Evolutionary conservation across 2,888 invertebrate genomes (phyloP), one percentile per base, ranked within the genome.

Genomic region (Abscondita cerata): DNA sequence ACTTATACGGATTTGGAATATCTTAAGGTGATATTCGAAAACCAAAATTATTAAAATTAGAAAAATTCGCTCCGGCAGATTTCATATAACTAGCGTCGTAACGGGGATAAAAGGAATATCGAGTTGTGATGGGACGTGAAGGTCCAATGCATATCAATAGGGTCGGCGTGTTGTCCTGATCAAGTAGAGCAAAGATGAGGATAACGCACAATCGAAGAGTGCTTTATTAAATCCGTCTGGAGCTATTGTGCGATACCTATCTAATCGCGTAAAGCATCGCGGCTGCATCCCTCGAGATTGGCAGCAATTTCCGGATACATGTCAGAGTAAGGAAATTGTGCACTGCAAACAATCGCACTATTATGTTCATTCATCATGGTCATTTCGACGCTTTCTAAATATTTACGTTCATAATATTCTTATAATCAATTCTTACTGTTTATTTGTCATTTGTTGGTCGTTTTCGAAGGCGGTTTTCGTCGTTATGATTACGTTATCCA

Each of bases 281-380:
- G 64, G 53, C 54, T 62, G 62, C 73, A 76, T 75, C 77, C 78
- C 77, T 69, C 69, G 76, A 77, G 79, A 80, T 79, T 80, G 80
- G 79, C 81, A 79, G 80, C 80, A 81, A 81, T 81, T 80, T 81
- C 81, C 81, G 78, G 78, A 76, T 77, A 79, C 80, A 80, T 76
- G 80, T 80, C 80, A 80, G 75, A 74, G 73, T 70, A 73, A 77
- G 79, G 78, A 78, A 79, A 79, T 80, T 79, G 78, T 76, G 75
- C 78, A 77, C 74, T 77, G 76, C 79, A 79, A 79, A 79, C 78
- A 78, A 73, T 77, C 74, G 71, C 51, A 62, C 75, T 72, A 75
- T 76, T 78, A 76, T 75, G 73, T 70, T 71, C 74, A 76, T 76
- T 76, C 73, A 74, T 76, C 76, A 76, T 70, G 54, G 68, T 66